Conservation (phyloP, 2,888 invertebrate species). For the Cryptops parisi region DNA sequence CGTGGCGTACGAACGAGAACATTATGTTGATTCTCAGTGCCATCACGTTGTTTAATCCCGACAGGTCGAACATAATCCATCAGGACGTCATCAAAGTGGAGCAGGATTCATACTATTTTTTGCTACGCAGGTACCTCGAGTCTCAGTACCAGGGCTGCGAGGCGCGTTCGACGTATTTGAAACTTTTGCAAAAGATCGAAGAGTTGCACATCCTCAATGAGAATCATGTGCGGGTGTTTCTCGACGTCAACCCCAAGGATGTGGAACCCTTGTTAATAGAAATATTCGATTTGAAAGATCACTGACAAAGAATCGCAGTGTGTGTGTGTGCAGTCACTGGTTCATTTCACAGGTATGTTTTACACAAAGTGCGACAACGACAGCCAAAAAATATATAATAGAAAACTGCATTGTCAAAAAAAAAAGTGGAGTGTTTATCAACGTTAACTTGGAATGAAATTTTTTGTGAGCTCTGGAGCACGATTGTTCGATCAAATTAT, state of each 20-base stretch:
- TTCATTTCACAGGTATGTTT: too few species aligned
- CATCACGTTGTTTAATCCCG: constrained; percentile 77
- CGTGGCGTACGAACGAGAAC: constrained; percentile 74
- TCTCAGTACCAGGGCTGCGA: constrained; percentile 55
- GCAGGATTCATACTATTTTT: constrained; percentile 81
- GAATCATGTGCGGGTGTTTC: constrained; percentile 77
- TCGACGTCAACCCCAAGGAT: constrained; percentile 79
- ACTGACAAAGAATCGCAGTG: constrained; percentile 8
- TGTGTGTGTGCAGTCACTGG: too few species aligned
- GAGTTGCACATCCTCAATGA: constrained; percentile 79
- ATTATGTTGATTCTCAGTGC: constrained; percentile 82
- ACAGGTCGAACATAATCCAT: constrained; percentile 62
- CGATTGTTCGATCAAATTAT: too few species aligned
- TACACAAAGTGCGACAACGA: too few species aligned
- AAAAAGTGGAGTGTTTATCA: too few species aligned
- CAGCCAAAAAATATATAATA: too few species aligned
- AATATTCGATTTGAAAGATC: constrained; percentile 73
- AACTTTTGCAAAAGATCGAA: constrained; percentile 77
- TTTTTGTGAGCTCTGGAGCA: too few species aligned
- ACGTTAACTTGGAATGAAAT: too few species aligned
- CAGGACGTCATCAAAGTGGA: constrained; percentile 69
- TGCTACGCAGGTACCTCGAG: constrained; percentile 65
- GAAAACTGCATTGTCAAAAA: too few species aligned
- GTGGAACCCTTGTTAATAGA: constrained; percentile 87
- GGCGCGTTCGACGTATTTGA: constrained; percentile 70